phyloP scores from a whole-genome alignment of 2,797 vertebrate genomes.

The Ctenopoma kingsleyae region DNA sequence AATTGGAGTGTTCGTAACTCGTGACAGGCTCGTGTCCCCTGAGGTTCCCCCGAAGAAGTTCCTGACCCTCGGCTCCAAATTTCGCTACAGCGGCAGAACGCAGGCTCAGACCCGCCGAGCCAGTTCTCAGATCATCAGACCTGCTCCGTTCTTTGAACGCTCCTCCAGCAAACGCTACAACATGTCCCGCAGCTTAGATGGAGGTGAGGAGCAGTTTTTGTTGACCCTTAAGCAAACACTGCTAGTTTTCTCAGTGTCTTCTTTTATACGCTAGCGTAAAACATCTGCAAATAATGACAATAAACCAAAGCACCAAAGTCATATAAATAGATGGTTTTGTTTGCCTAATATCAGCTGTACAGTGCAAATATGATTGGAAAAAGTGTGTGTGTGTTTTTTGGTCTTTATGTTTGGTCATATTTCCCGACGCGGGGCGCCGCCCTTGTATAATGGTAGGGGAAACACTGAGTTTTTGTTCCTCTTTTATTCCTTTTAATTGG shows the following conservation, averaged over 20 bases:
- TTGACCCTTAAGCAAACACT: no score
- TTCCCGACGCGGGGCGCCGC: no score
- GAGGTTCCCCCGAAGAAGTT: conserved; percentile 98
- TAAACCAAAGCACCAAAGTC: no score
- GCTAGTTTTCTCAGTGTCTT: not conserved
- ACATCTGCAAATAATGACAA: not conserved
- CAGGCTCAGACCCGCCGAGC: conserved; percentile 95
- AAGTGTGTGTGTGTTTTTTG: no score
- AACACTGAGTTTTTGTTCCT: not conserved
- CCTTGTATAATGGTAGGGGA: no score
- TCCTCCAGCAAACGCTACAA: conserved; percentile 96
- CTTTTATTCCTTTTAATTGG: conserved; percentile 3
- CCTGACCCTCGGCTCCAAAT: conserved; percentile 95
- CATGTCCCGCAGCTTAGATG: conserved; percentile 95
- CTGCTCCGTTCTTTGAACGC: conserved; percentile 93
- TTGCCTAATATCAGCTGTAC: no score
- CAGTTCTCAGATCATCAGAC: conserved; percentile 93
- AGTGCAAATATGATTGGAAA: no score
- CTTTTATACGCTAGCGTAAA: not conserved
- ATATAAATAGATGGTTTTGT: no score
- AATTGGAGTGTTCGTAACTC: conserved; percentile 42
- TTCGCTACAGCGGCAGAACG: conserved; percentile 96
- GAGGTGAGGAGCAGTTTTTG: conserved; percentile 84
- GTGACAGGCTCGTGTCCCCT: conserved; percentile 90
- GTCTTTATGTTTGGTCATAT: no score